These are phyloP conservation scores for Caenorhabditis sp. DNA, from an alignment of 2,888 invertebrate species.

Conservation along the genomic window DNA sequence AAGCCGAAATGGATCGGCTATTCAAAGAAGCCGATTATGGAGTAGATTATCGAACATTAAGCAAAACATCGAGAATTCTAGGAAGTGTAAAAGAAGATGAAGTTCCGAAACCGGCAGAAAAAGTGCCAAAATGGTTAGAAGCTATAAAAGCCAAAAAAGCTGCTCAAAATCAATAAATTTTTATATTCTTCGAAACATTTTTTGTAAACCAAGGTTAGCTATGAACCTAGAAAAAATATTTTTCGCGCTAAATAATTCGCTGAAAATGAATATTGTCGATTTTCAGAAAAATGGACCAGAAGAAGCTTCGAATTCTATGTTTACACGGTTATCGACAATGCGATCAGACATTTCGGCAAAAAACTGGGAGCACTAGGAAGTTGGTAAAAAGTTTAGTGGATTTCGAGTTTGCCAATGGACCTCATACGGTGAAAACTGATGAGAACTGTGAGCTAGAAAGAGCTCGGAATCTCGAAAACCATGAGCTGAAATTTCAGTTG, in stretches of 20 bases:
- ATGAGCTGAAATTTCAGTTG: constrained; percentile 3
- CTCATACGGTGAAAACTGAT: constrained; percentile 34
- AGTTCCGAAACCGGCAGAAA: background rate
- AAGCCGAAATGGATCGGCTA: constrained; percentile 47
- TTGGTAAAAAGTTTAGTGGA: constrained; percentile 52
- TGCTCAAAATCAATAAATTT: background rate
- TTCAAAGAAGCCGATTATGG: constrained; percentile 53
- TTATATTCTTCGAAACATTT: too few species aligned
- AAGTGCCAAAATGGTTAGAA: constrained; percentile 4
- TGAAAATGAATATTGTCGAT: too few species aligned
- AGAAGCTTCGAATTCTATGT: constrained; percentile 60
- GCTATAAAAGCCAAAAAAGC: background rate
- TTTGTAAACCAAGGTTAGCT: too few species aligned
- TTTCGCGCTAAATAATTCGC: too few species aligned
- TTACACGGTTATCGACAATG: constrained; percentile 70
- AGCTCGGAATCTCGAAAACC: background rate
- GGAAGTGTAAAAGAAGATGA: constrained; percentile 23
- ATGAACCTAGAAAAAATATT: too few species aligned
- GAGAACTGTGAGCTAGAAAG: constrained; percentile 23
- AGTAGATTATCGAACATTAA: constrained; percentile 42
- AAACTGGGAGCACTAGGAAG: constrained; percentile 65
- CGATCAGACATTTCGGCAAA: constrained; percentile 62
- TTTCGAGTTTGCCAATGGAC: constrained; percentile 51
- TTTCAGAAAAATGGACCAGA: background rate
- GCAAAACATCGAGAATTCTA: constrained; percentile 36